A percentile compares a stretch with the other conserved stretches of the same genome.
Conservation (phyloP, 2,888 invertebrate species). For the Crepidodera aurea region DNA sequence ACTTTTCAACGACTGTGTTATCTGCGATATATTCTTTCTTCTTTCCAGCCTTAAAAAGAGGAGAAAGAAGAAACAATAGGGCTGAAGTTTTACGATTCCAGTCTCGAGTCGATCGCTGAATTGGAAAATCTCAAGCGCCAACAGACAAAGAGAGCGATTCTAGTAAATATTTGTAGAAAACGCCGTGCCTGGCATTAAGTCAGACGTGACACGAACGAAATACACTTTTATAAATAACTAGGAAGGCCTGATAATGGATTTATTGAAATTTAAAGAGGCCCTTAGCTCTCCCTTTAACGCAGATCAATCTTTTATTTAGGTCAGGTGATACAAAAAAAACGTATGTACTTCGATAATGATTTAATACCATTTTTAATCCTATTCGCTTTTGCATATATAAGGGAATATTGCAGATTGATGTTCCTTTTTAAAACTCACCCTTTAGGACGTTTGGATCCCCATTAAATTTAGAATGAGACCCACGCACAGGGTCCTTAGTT, state of each 20-base stretch:
- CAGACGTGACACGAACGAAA: conserved; percentile 37
- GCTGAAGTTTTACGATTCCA: conserved; percentile 42
- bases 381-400: too few species aligned
- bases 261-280: conserved; percentile 43
- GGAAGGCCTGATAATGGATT: conserved; percentile 42
- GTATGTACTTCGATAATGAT: too few species aligned
- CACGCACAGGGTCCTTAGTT: too few species aligned
- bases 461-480: too few species aligned
- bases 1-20: conserved; percentile 14
- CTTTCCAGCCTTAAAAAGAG: background rate
- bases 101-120: conserved; percentile 45
- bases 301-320: conserved; percentile 32
- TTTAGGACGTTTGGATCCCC: too few species aligned
- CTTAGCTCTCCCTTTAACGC: conserved; percentile 10
- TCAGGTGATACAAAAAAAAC: too few species aligned
- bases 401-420: too few species aligned
- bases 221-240: conserved; percentile 43
- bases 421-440: too few species aligned
- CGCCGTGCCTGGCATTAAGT: conserved; percentile 44
- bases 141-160: conserved; percentile 48
- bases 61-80: conserved; percentile 41
- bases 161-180: conserved; percentile 50
- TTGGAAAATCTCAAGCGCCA: conserved; percentile 49
- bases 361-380: too few species aligned
- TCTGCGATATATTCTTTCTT: conserved; percentile 7